A percentile compares a stretch with the other conserved stretches of the same genome.
Conservation (phyloP, 2,113 vertebrate species). For the Ramphastos sulfuratus region DNA sequence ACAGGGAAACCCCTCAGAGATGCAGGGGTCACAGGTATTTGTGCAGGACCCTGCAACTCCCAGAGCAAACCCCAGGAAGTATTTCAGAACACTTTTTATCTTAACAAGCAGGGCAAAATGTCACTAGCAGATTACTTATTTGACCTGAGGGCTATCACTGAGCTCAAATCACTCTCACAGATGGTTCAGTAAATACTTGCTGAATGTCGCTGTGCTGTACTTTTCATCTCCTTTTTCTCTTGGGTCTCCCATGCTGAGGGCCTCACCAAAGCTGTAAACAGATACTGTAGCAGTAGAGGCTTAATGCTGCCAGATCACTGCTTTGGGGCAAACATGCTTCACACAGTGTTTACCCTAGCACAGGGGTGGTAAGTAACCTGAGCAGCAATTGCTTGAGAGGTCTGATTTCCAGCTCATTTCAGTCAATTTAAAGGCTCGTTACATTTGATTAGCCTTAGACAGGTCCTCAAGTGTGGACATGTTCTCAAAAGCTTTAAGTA, state of each 20-base stretch:
- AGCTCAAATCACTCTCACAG: neutral
- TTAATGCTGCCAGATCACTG: neutral
- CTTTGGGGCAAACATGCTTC: accelerated
- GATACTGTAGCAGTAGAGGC: neutral
- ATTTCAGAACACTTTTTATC: neutral
- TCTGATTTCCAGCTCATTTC: slow-evolving; percentile 10
- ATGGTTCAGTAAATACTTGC: neutral
- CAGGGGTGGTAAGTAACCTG: neutral
- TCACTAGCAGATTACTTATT: neutral
- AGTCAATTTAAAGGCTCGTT: slow-evolving; percentile 13
- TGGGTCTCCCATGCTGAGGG: neutral
- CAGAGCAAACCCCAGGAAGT: neutral
- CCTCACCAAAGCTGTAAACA: neutral
- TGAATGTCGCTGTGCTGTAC: neutral
- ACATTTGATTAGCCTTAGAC: neutral
- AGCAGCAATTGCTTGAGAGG: neutral
- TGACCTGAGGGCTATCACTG: neutral
- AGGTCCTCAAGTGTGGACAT: neutral
- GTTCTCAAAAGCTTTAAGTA: neutral
- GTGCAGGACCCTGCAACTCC: neutral
- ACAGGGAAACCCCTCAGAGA: neutral
- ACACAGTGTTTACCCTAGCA: neutral
- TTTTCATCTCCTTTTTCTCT: neutral
- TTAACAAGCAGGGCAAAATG: neutral
- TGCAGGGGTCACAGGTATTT: neutral